Evolutionary conservation across 2,113 vertebrate genomes (phyloP).

Genomic region (Mirounga angustirostris): DNA sequence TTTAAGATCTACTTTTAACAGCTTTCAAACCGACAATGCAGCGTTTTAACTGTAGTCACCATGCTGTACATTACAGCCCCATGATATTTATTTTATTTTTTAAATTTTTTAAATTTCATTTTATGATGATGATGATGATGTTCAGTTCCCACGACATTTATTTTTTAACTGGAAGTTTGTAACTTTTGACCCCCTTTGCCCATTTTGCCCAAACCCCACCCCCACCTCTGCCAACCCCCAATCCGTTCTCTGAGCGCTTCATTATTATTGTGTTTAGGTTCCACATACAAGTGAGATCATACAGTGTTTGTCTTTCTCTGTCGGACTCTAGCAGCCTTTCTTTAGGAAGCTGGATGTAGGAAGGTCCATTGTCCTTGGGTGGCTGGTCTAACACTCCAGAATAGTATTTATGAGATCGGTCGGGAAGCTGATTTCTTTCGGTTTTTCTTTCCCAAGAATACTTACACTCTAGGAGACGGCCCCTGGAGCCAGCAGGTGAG

Average conservation of each 20-base stretch:
- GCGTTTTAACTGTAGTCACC: not conserved
- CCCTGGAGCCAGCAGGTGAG: not conserved
- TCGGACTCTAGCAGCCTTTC: not conserved
- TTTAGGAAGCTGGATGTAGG: not conserved
- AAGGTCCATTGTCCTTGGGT: not conserved
- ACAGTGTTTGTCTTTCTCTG: not conserved
- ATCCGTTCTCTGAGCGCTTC: not conserved
- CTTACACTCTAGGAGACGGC: not conserved
- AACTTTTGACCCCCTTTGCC: not conserved
- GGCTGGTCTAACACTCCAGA: not conserved
- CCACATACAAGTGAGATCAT: not conserved
- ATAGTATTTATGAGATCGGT: not conserved
- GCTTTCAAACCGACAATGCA: not conserved
- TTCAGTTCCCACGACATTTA: too few relatives aligned
- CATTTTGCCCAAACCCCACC: not conserved
- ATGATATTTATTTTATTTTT: not conserved
- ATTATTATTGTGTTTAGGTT: not conserved
- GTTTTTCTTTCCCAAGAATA: conserved; percentile 56
- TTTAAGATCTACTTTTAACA: not conserved
- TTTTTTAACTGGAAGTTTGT: not conserved
- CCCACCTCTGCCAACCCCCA: too few relatives aligned
- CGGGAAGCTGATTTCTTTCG: not conserved
- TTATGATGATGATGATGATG: too few relatives aligned
- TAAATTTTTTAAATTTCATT: too few relatives aligned
- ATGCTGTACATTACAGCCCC: accelerated